A percentile compares a stretch with the other conserved stretches of the same genome.
Conservation (phyloP, 2,797 vertebrate genomes). For the Cheirogaleus major region DNA sequence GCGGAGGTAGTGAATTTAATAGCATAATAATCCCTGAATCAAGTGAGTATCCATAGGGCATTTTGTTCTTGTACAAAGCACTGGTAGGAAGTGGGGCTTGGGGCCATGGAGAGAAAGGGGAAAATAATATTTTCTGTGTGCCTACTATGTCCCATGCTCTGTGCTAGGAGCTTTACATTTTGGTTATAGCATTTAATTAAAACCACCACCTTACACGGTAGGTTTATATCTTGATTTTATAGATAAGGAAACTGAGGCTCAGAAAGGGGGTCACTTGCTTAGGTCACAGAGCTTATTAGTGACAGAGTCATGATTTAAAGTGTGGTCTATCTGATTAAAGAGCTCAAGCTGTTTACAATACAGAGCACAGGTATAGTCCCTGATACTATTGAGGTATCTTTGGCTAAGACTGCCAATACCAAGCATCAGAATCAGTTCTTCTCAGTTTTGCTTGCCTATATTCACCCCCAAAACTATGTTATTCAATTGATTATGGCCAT, state of each 20-base stretch:
- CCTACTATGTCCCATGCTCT: neutral
- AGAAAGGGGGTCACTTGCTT: conserved; percentile 32
- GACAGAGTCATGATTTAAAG: conserved; percentile 12
- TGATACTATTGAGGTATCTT: neutral
- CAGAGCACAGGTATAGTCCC: neutral
- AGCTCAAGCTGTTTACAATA: conserved; percentile 6
- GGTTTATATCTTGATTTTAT: neutral
- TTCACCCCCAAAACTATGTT: neutral
- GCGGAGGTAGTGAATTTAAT: neutral
- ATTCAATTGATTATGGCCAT: neutral
- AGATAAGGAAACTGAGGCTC: conserved; percentile 19
- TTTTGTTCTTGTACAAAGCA: neutral
- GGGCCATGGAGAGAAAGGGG: neutral
- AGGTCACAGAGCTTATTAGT: neutral
- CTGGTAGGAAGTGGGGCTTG: conserved; percentile 9
- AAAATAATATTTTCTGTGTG: neutral
- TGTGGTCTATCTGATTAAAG: conserved; percentile 14
- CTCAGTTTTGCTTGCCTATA: neutral
- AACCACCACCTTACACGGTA: neutral
- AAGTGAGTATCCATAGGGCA: neutral
- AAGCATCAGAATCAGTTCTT: neutral
- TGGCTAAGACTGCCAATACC: neutral
- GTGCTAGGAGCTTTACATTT: conserved; percentile 39
- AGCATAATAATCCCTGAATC: neutral
- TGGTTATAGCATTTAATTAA: conserved; percentile 18